Base-by-base conservation (phyloP, 2,888 invertebrate species). In the Eupithecia pulchellata region DNA sequence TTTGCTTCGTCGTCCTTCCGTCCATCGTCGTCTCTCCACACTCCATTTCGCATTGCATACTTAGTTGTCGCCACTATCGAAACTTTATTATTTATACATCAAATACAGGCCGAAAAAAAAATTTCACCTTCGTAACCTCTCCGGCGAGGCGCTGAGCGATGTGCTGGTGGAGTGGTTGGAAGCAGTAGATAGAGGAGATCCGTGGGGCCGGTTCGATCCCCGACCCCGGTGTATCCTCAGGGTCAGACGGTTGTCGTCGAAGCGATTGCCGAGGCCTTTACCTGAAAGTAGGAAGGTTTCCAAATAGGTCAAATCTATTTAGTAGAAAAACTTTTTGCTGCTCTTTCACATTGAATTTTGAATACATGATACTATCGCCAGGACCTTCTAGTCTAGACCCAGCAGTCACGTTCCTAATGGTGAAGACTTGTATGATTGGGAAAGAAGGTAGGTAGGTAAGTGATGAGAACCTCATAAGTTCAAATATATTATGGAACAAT, bases 171-270 rank as follows among this genome's bases (percentile, higher is more conserved):
- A 96, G 82, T 96, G 96, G 72, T 96, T 96, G 75, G 96, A 96
- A 30, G 96, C 96, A 68, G 95, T 96, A 65, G 96, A 96, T 58
- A 95, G 94, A 4, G 96, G 96, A 5, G 96, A 96, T 34, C 95
- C 96, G 79, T 96, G 96, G 30, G 98, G 97, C 64, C 98, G 94
- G 72, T 97, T 97, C 4, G 96, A 97, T 0, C 97, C 96, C 1
- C 97, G 95, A 0, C 99, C 99, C 0, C 98, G 95, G 89, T 99
- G 99, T 80, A 99, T 98, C 78, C 99, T 95, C 73, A 99, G 90
- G 0, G 98, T 99, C 47, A 99, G 93, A n/a, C 98, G 96, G 87
- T 98, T 98, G 87, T 98, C 98, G 81, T 98, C 97, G 86, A 98
- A 98, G 32, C 98, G 96, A 82, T 95, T 96, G 34, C 97, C 97